Base-by-base conservation (phyloP, 2,888 invertebrate genomes). In the Deilephila porcellus region DNA sequence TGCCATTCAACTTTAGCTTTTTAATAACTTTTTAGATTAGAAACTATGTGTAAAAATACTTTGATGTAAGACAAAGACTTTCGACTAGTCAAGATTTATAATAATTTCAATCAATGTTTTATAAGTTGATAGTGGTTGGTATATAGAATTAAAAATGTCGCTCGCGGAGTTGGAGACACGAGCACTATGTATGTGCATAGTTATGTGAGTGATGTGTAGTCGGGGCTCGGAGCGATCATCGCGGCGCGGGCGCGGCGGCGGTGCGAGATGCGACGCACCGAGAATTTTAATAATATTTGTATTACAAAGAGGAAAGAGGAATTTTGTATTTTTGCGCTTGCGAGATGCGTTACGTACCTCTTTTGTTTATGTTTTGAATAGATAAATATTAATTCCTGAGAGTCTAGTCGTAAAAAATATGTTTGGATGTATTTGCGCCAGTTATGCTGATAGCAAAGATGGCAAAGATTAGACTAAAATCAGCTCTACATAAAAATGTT, bases 201-300 rank as follows among this genome's bases (percentile, higher is more conserved):
- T 29, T 29, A 62, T 62, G 14, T 17, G 14, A 64, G 45, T 37
- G 37, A 20, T 20, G 20, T 63, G 20, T 45, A 64, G 64, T n/a
- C 20, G 37, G 45, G 45, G 56, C 37, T n/a, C 19, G n/a, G 11
- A 11, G 20, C 45, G 45, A 45, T 45, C 11, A 45, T 3, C 45
- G 45, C 45, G 64, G 34, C n/a, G 34, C 64, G 37, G 37, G 37
- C 17, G n/a, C 37, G 11, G 20, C 45, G 11, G 20, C 45, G 64
- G 20, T 45, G 37, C 64, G 20, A 64, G 64, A 64, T 64, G 45
- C 64, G 37, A 64, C 64, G 64, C 45, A 45, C 6, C 20, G n/a
- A 64, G 45, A 64, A 64, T 45, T 64, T 45, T 64, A 64, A 64
- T 64, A 64, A 45, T n/a, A 64, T 8, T 64, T 14, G 14, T 64